Evolutionary conservation across 2,797 vertebrate species (phyloP).

Genomic region (Huso huso): DNA sequence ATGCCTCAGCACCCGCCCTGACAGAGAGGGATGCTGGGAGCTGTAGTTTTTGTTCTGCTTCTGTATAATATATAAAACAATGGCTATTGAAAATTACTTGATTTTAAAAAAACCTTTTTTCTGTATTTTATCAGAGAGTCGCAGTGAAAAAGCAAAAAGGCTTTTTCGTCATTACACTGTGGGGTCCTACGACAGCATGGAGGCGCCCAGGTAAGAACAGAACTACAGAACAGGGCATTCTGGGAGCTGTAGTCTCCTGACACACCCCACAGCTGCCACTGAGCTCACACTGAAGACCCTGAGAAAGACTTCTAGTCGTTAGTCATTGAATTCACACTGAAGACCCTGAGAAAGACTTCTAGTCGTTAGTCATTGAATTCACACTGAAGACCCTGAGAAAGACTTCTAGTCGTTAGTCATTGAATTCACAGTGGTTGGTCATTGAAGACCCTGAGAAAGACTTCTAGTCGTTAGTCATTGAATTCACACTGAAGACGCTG

Average conservation of each 20-base stretch:
- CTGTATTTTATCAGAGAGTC: slow-evolving; percentile 54
- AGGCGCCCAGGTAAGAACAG: slow-evolving; percentile 73
- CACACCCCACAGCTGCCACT: no score
- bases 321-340: slow-evolving; percentile 26
- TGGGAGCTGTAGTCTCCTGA: no score
- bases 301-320: not conserved
- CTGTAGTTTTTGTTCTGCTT: no score
- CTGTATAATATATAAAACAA: no score
- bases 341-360: slow-evolving; percentile 16
- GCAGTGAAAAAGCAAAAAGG: slow-evolving; percentile 79
- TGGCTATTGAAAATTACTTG: no score
- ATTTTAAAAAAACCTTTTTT: slow-evolving; percentile 23
- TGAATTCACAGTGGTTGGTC: no score
- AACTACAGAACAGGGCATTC: no score
- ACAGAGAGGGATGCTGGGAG: no score
- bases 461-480: slow-evolving; percentile 16
- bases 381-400: not conserved
- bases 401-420: not conserved
- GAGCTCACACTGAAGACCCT: no score
- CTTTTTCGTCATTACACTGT: slow-evolving; percentile 89
- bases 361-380: not conserved
- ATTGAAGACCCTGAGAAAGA: slow-evolving; percentile 6
- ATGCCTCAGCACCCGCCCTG: no score
- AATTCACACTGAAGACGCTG: not conserved
- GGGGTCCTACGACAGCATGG: slow-evolving; percentile 89